Conservation (phyloP, 2,797 vertebrate species). For the Poecilia gillii region DNA sequence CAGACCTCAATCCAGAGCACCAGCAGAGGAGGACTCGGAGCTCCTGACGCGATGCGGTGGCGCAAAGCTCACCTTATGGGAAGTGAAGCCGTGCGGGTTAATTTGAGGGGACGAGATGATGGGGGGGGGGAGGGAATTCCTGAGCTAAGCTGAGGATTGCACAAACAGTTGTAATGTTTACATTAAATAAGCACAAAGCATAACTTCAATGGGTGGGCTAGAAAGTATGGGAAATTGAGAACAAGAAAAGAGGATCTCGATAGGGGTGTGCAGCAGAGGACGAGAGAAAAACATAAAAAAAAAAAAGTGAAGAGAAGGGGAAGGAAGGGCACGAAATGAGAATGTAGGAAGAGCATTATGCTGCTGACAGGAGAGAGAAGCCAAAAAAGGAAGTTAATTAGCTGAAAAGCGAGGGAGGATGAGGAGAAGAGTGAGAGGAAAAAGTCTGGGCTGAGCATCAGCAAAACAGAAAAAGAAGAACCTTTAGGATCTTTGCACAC, state of each 20-base stretch:
- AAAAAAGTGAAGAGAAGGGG: constrained; percentile 46
- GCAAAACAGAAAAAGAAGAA: constrained; percentile 55
- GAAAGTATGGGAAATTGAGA: constrained; percentile 34
- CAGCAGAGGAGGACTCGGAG: constrained; percentile 51
- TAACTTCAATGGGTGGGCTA: constrained; percentile 16
- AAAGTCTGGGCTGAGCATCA: constrained; percentile 56
- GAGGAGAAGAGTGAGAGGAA: constrained; percentile 40
- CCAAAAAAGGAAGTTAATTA: constrained; percentile 78
- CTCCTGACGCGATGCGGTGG: constrained; percentile 44
- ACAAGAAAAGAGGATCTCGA: constrained; percentile 44
- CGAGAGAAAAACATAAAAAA: constrained; percentile 22
- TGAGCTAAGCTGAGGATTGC: constrained; percentile 1
- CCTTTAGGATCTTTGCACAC: constrained; percentile 26
- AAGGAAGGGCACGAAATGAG: constrained; percentile 63
- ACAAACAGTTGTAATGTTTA: constrained; percentile 30
- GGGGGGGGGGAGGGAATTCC: background rate
- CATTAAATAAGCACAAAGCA: constrained; percentile 23
- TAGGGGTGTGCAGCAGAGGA: constrained; percentile 25
- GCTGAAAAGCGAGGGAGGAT: constrained; percentile 60
- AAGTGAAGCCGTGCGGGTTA: constrained; percentile 16
- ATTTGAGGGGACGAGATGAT: background rate
- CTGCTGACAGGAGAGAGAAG: constrained; percentile 71
- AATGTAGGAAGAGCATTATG: constrained; percentile 60
- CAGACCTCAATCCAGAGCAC: constrained; percentile 74
- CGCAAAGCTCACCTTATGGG: constrained; percentile 53